These are phyloP conservation scores for Neodiprion lecontei DNA, from an alignment of 1,140 invertebrate species.

Conservation along the genomic window DNA sequence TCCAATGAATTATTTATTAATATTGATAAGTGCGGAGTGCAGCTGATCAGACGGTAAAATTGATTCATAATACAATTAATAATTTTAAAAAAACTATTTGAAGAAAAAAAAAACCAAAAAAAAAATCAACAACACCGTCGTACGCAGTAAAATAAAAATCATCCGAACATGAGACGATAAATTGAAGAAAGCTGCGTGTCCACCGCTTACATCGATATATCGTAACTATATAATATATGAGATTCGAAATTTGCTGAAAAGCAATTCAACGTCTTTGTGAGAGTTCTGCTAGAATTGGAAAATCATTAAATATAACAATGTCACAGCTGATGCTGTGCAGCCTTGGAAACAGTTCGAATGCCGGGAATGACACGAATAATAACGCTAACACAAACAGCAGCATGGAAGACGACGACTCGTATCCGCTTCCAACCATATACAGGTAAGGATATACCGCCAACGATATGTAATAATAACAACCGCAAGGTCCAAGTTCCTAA, in stretches of 20 bases:
- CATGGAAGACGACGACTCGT: slow-evolving; percentile 73
- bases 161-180: too few relatives aligned
- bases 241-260: too few relatives aligned
- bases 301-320: slow-evolving; percentile 39
- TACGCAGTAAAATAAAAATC: too few relatives aligned
- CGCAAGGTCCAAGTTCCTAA: slow-evolving; percentile 42
- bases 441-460: slow-evolving; percentile 64
- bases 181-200: too few relatives aligned
- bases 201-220: too few relatives aligned
- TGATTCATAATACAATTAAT: slow-evolving; percentile 5
- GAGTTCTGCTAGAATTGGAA: too few relatives aligned
- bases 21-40: too few relatives aligned
- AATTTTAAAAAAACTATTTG: slow-evolving; percentile 4
- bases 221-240: too few relatives aligned
- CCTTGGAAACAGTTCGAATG: slow-evolving; percentile 47
- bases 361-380: slow-evolving; percentile 71
- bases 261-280: too few relatives aligned
- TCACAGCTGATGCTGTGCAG: slow-evolving; percentile 58
- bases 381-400: slow-evolving; percentile 77
- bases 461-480: slow-evolving; percentile 24
- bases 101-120: neutral
- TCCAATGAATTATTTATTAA: too few relatives aligned
- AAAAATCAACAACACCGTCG: too few relatives aligned
- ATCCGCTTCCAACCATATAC: slow-evolving; percentile 81
- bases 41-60: too few relatives aligned